Evolutionary conservation across 2,113 vertebrate species (phyloP).

Genomic region (Chloebia gouldiae): DNA sequence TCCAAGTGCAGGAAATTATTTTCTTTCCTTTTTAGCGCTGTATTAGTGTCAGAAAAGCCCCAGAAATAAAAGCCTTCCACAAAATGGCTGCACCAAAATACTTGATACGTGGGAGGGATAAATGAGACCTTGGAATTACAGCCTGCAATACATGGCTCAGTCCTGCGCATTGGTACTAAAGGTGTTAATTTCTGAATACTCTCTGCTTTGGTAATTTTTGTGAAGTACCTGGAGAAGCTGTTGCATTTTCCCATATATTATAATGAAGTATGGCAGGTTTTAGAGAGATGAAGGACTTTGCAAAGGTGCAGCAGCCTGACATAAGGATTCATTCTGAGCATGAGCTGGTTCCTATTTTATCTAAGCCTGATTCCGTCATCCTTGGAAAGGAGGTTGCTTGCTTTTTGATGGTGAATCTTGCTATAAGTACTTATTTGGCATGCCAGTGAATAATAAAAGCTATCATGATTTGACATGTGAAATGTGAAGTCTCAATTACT

Average conservation of each 20-base stretch:
- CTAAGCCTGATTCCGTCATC: conserved; percentile 58
- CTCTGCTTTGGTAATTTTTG: conserved; percentile 34
- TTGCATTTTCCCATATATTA: neutral
- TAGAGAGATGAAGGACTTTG: conserved; percentile 47
- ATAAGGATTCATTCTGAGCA: conserved; percentile 29
- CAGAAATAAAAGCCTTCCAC: neutral
- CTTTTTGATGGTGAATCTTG: conserved; percentile 58
- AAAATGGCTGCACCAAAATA: neutral
- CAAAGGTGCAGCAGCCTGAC: conserved; percentile 55
- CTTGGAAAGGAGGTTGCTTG: conserved; percentile 16
- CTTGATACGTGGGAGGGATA: neutral
- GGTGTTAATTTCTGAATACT: conserved; percentile 36
- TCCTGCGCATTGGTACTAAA: neutral
- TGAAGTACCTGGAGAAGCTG: neutral
- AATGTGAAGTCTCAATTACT: conserved; percentile 63
- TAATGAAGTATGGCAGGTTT: conserved; percentile 31
- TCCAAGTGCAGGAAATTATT: neutral
- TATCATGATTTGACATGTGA: conserved; percentile 33
- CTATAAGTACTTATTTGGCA: conserved; percentile 45
- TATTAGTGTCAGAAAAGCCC: neutral
- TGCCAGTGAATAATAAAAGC: conserved; percentile 28
- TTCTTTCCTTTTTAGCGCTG: neutral
- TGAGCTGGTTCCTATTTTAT: conserved; percentile 48
- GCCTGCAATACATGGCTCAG: neutral
- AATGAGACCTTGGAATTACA: conserved; percentile 39